Evolutionary conservation across 2,888 invertebrate species (phyloP), one percentile per base, ranked within the genome.

Genomic region (Andrena fulva): DNA sequence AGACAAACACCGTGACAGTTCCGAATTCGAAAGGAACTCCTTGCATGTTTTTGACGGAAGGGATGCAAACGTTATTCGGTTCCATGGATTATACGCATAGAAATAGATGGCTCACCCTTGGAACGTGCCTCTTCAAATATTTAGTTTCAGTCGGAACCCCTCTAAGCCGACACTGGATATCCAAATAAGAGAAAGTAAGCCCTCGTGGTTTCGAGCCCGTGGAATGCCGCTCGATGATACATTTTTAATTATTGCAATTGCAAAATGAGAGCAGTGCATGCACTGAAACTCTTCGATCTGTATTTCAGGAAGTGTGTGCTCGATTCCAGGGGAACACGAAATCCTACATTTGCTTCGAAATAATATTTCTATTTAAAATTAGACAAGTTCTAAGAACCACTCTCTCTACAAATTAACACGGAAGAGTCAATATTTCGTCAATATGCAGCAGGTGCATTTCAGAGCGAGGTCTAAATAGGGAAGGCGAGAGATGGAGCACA

Each of bases 71-170:
- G 52, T 24, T 68, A 33, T 20, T 12, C 42, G 5, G 29, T 75
- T 74, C 50, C 35, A 10, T 52, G 64, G 52, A 67, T 75, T 76
- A 78, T 68, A 62, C 48, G 63, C 29, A 2, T 79, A 33, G 78
- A 74, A 79, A 82, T 74, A 79, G 80, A 80, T 54, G 64, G 64
- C 31, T 75, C 56, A 48, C 68, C 67, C 80, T 72, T 62, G 70
- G 67, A 80, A 77, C 70, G 80, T 67, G 66, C 72, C 77, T 77
- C 71, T 67, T 77, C 63, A 83, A 83, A 83, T 80, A 83, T 80
- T 80, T 80, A 73, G 33, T 50, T 76, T 66, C 33, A 77, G 20
- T 8, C 35, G 50, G 81, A 70, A 73, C 66, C 62, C 73, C 42
- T 73, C 48, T 54, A 48, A 69, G 54, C 60, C 71, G 71, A 52